phyloP scores from a whole-genome alignment of 1,140 invertebrate species.

The Bacillus rossius region DNA sequence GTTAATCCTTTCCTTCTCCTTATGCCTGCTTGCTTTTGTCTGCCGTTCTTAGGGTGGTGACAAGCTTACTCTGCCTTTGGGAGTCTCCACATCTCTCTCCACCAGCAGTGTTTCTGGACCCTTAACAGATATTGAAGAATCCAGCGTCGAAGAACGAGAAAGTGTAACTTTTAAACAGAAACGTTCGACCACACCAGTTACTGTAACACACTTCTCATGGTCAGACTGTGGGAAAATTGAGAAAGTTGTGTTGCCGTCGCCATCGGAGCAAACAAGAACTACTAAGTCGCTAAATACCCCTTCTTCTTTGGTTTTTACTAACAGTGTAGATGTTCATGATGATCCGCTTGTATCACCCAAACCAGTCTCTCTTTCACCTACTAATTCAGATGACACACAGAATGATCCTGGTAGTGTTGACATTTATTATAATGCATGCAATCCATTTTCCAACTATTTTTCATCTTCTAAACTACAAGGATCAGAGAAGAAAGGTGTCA shows the following conservation, averaged over 20 bases:
- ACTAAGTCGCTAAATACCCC: not conserved
- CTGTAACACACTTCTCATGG: constrained; percentile 50
- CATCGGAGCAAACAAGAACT: not conserved
- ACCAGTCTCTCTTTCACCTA: not conserved
- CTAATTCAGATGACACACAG: not conserved
- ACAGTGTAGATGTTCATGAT: not conserved
- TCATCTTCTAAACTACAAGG: not conserved
- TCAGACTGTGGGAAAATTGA: constrained; percentile 46
- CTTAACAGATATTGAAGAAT: not conserved
- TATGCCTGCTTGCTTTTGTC: not conserved
- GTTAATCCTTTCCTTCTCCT: not conserved
- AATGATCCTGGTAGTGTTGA: not conserved
- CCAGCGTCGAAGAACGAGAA: not conserved
- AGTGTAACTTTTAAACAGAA: constrained; percentile 23
- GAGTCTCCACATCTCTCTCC: constrained; percentile 27
- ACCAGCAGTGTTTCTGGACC: not conserved
- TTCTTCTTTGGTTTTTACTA: not conserved
- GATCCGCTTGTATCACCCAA: constrained; percentile 1
- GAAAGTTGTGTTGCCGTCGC: constrained; percentile 25
- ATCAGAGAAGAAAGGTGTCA: not conserved
- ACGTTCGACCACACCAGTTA: constrained; percentile 44
- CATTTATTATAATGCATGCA: constrained; percentile 6
- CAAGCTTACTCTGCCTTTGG: constrained; percentile 63
- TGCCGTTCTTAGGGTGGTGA: constrained; percentile 56
- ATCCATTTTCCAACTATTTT: constrained; percentile 20